Evolutionary conservation across 1,140 invertebrate species (phyloP).

Genomic region (Rhopalosiphum padi): DNA sequence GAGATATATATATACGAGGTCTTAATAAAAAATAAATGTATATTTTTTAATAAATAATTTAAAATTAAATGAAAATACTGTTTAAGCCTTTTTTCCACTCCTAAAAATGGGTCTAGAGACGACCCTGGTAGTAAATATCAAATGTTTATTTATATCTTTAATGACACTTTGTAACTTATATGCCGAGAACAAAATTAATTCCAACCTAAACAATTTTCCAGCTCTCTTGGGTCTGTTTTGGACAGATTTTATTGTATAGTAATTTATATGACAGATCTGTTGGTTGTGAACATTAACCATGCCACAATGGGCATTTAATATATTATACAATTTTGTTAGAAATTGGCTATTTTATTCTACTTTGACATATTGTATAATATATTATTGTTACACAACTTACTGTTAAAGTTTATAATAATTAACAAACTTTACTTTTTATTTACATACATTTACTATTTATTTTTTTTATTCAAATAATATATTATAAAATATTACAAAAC

Average conservation of each 20-base stretch:
- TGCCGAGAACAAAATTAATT: background rate
- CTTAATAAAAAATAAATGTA: no score
- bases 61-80: no score
- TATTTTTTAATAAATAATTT: no score
- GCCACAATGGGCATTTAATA: background rate
- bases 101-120: background rate
- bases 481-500: background rate
- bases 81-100: no score
- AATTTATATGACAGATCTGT: constrained; percentile 28
- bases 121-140: background rate
- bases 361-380: background rate
- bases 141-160: background rate
- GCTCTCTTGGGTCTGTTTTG: background rate
- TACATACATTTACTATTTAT: background rate
- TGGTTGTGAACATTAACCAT: background rate
- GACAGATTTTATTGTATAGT: background rate
- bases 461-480: background rate
- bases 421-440: background rate
- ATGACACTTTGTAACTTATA: background rate
- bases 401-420: background rate
- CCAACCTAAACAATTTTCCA: background rate
- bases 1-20: no score
- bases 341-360: background rate
- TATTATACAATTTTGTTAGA: background rate
- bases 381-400: background rate